Conservation (phyloP, 2,888 invertebrate species). For the Thymelicus sylvestris region DNA sequence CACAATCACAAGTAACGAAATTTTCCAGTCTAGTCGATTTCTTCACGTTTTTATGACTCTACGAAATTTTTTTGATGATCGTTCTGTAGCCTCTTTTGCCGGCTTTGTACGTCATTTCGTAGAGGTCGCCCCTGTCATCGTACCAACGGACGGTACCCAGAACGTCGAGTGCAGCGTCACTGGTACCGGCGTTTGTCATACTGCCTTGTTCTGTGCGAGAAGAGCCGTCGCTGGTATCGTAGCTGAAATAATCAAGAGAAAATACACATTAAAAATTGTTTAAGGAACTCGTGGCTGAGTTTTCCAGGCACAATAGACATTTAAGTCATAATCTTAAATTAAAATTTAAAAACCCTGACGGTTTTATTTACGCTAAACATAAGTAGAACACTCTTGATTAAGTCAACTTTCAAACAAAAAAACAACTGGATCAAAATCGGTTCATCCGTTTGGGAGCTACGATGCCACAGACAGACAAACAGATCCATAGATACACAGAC, state of each 20-base stretch:
- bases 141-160: slow-evolving; percentile 78
- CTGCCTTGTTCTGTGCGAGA: slow-evolving; percentile 79
- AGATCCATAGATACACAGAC: too few species aligned
- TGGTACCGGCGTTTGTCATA: slow-evolving; percentile 67
- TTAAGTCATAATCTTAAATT: too few species aligned
- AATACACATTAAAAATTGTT: background rate
- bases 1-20: slow-evolving; percentile 45
- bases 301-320: too few species aligned
- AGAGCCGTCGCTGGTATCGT: slow-evolving; percentile 81
- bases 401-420: too few species aligned
- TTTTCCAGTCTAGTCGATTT: slow-evolving; percentile 52
- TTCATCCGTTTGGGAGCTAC: too few species aligned
- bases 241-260: slow-evolving; percentile 60
- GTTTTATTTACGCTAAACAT: too few species aligned
- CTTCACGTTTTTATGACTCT: slow-evolving; percentile 37
- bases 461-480: too few species aligned
- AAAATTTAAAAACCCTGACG: too few species aligned
- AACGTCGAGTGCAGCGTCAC: slow-evolving; percentile 70
- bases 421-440: too few species aligned
- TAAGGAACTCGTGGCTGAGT: too few species aligned
- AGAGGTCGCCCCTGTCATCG: slow-evolving; percentile 75
- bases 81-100: slow-evolving; percentile 79
- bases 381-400: too few species aligned
- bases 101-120: slow-evolving; percentile 80
- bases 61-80: slow-evolving; percentile 70